These are phyloP conservation scores for Thunnus albacares DNA, from an alignment of 2,797 vertebrate genomes.

Conservation along the genomic window DNA sequence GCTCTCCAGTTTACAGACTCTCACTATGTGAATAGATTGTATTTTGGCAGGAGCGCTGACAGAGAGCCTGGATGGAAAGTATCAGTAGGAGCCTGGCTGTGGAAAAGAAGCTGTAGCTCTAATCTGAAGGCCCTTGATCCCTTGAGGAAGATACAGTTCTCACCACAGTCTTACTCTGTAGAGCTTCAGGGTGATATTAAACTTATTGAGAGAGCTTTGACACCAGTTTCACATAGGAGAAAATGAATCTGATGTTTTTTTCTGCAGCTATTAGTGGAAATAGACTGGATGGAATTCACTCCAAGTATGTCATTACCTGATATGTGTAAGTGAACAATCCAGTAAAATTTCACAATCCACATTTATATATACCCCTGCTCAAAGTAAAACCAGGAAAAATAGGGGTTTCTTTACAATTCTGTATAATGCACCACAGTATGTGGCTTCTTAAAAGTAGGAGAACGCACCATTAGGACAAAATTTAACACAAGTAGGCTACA, in stretches of 20 bases:
- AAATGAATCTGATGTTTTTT: conserved; percentile 29
- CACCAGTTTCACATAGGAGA: conserved; percentile 34
- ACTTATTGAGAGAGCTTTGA: conserved; percentile 61
- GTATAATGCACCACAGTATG: too few relatives aligned
- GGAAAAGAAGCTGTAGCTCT: conserved; percentile 59
- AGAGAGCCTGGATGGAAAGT: conserved; percentile 69
- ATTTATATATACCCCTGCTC: neutral
- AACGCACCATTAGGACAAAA: neutral
- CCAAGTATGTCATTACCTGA: conserved; percentile 14
- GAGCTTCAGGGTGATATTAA: conserved; percentile 63
- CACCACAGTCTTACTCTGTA: conserved; percentile 65
- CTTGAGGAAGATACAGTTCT: conserved; percentile 70
- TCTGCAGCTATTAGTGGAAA: conserved; percentile 4
- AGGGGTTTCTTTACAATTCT: neutral
- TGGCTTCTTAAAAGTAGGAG: neutral
- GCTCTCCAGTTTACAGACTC: conserved; percentile 27
- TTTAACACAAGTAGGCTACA: too few relatives aligned
- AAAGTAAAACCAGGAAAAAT: conserved; percentile 4
- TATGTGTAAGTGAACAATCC: conserved; percentile 8
- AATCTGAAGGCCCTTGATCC: conserved; percentile 59
- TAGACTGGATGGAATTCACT: conserved; percentile 11
- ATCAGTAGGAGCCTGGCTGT: conserved; percentile 64
- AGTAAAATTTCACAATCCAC: neutral
- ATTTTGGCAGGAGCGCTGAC: conserved; percentile 55
- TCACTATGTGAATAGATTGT: conserved; percentile 40